phyloP scores from a whole-genome alignment of 2,797 vertebrate species.

The Salarias fasciatus region DNA sequence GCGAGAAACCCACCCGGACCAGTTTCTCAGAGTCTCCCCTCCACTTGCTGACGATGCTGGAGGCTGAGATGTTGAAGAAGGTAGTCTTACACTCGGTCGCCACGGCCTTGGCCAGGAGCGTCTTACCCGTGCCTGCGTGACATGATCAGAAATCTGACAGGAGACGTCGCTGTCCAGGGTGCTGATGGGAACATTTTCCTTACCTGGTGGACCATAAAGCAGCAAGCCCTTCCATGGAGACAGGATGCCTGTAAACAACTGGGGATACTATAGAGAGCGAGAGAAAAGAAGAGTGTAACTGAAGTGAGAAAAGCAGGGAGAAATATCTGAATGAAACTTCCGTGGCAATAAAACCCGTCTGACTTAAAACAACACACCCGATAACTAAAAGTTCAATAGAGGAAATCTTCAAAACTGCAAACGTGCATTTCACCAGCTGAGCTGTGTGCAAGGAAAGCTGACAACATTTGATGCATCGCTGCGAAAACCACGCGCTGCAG shows the following conservation, averaged over 20 bases:
- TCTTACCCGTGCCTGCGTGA: constrained; percentile 94
- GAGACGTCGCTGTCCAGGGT: too few relatives aligned
- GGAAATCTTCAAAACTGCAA: background rate
- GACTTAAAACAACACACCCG: background rate
- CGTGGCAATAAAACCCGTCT: too few relatives aligned
- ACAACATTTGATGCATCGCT: constrained; percentile 21
- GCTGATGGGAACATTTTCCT: background rate
- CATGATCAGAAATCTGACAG: too few relatives aligned
- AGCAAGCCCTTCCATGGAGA: constrained; percentile 96
- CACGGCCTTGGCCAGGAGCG: constrained; percentile 95
- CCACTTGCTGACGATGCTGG: constrained; percentile 99
- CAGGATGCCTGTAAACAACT: constrained; percentile 94
- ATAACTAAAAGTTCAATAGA: constrained; percentile 1
- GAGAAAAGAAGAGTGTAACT: background rate
- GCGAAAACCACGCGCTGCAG: constrained; percentile 45
- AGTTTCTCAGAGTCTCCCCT: constrained; percentile 98
- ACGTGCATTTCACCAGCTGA: constrained; percentile 17
- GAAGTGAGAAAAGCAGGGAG: background rate
- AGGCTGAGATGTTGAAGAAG: constrained; percentile 98
- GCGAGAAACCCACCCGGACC: constrained; percentile 85
- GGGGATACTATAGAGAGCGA: constrained; percentile 85
- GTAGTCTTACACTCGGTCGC: constrained; percentile 96
- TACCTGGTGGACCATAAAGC: constrained; percentile 95
- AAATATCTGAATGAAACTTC: background rate
- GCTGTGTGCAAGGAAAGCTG: constrained; percentile 26